A percentile compares a stretch with the other conserved stretches of the same genome.
These are phyloP conservation scores for Phrynocephalus versicolor DNA, from an alignment of 2,113 vertebrate genomes.

Conservation along the genomic window DNA sequence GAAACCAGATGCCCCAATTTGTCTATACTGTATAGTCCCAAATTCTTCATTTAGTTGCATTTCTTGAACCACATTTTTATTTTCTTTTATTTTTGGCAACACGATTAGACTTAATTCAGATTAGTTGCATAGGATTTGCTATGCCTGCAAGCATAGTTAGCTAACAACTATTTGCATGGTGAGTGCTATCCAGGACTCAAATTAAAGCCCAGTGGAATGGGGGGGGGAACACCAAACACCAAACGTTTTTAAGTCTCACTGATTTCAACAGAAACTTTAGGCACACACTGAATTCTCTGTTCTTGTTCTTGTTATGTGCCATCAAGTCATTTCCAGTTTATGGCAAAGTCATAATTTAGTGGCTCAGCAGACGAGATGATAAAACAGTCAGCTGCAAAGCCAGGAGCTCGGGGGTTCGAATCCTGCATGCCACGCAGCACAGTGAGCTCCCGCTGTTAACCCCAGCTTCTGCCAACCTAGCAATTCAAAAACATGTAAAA, in stretches of 20 bases:
- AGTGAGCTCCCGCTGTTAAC: too few relatives aligned
- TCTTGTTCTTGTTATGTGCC: too few relatives aligned
- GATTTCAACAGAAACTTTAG: constrained; percentile 1
- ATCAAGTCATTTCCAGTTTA: too few relatives aligned
- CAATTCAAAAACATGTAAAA: too few relatives aligned
- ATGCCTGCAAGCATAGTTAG: neutral
- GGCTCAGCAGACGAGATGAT: too few relatives aligned
- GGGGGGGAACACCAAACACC: neutral
- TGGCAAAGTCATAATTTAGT: too few relatives aligned
- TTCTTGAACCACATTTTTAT: constrained; percentile 24
- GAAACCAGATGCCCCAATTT: constrained; percentile 56
- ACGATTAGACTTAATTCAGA: constrained; percentile 3
- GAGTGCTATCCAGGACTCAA: constrained; percentile 3
- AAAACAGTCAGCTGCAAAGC: too few relatives aligned
- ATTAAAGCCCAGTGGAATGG: neutral
- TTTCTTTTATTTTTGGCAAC: too few relatives aligned
- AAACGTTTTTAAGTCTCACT: neutral
- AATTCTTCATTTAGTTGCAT: constrained; percentile 59
- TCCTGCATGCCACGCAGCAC: too few relatives aligned
- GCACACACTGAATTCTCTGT: neutral
- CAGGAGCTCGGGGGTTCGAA: too few relatives aligned
- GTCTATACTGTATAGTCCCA: constrained; percentile 49
- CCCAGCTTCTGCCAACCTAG: too few relatives aligned
- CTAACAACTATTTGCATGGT: constrained; percentile 34
- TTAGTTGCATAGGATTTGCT: neutral